These are phyloP conservation scores for Argentina silus DNA, from an alignment of 2,797 vertebrate species.

Conservation along the genomic window DNA sequence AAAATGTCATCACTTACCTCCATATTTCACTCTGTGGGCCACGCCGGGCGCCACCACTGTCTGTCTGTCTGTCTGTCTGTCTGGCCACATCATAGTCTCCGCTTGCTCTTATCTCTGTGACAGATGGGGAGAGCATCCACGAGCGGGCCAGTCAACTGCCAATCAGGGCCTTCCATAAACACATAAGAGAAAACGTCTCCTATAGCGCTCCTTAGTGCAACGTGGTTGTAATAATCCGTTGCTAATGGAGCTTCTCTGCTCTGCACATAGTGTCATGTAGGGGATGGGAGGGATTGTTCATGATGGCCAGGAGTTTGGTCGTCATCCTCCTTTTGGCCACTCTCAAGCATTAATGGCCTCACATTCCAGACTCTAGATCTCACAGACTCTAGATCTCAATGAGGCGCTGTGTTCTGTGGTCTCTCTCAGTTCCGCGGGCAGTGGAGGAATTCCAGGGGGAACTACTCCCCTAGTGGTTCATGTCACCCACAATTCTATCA, in stretches of 20 bases:
- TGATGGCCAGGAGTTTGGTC: too few species aligned
- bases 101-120: conserved; percentile 21
- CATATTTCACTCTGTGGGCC: conserved; percentile 38
- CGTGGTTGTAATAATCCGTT: too few species aligned
- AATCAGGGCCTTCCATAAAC: conserved; percentile 45
- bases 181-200: too few species aligned
- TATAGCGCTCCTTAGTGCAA: too few species aligned
- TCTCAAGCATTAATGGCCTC: conserved; percentile 41
- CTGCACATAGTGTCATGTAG: too few species aligned
- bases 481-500: conserved; percentile 18
- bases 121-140: conserved; percentile 48
- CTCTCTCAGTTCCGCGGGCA: not conserved
- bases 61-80: conserved; percentile 36
- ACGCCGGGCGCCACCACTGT: not conserved
- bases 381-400: not conserved
- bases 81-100: not conserved
- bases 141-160: conserved; percentile 33
- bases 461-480: conserved; percentile 55
- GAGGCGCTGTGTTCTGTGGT: not conserved
- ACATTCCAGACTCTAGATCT: conserved; percentile 14
- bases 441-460: conserved; percentile 37
- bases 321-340: too few species aligned
- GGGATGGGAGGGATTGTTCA: too few species aligned
- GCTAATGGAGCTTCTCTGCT: too few species aligned
- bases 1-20: conserved; percentile 49